A percentile compares a stretch with the other conserved stretches of the same genome.
phyloP scores from a whole-genome alignment of 2,888 invertebrate species.

The Holacanthella duospinosa region DNA sequence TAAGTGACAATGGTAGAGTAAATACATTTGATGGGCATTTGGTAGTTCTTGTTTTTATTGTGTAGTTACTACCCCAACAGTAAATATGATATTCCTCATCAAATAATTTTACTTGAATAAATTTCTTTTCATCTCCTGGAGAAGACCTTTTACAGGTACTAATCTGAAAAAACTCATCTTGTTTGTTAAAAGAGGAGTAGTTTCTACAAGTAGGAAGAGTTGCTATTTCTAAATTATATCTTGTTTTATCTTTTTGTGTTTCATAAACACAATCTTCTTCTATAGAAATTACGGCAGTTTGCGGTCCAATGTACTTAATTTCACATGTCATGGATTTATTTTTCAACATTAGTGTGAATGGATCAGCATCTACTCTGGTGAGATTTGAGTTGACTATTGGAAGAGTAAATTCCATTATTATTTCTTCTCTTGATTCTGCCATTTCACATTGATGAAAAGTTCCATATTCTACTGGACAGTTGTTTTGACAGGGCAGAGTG shows the following conservation, averaged over 20 bases:
- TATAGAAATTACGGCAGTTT: no score
- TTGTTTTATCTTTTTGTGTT: slow-evolving; percentile 5
- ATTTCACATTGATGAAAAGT: no score
- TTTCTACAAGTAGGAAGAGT: background rate
- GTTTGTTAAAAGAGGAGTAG: background rate
- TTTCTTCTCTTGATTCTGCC: no score
- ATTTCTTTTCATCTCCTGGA: slow-evolving; percentile 3
- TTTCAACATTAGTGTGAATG: no score
- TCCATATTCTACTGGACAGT: no score
- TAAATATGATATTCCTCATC: slow-evolving; percentile 16
- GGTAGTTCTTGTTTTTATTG: slow-evolving; percentile 6
- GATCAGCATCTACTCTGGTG: no score
- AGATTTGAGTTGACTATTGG: no score
- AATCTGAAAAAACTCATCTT: background rate
- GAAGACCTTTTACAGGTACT: background rate
- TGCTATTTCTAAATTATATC: background rate
- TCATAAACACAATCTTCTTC: no score
- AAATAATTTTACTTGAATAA: slow-evolving; percentile 14
- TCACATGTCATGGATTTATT: no score
- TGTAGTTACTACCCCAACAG: slow-evolving; percentile 12
- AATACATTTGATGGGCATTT: slow-evolving; percentile 11
- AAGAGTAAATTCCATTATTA: no score
- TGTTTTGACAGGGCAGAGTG: no score
- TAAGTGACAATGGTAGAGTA: slow-evolving; percentile 8
- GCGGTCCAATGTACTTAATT: no score